Evolutionary conservation across 1,140 invertebrate species (phyloP).

Genomic region (Sinonovacula constricta): DNA sequence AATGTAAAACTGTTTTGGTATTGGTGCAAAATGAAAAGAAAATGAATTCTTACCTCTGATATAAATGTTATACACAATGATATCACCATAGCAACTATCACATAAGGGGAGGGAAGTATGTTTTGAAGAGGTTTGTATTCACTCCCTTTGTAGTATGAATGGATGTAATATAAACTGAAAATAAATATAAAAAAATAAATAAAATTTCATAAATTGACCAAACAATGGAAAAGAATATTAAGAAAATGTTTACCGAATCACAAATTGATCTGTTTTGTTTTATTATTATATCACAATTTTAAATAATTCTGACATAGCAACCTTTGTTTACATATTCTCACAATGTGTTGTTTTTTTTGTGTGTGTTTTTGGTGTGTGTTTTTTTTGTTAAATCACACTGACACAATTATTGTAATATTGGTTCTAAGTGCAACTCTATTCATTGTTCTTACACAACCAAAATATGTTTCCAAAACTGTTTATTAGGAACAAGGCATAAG

Average conservation of each 20-base stretch:
- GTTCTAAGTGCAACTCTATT: not conserved
- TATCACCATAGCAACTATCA: conserved; percentile 50
- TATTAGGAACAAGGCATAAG: not conserved
- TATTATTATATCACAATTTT: not conserved
- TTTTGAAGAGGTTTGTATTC: conserved; percentile 57
- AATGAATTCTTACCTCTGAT: conserved; percentile 67
- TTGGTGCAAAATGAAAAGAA: not conserved
- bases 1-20: no score
- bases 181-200: conserved; percentile 28
- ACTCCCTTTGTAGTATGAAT: conserved; percentile 59
- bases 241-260: not conserved
- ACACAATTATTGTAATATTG: not conserved
- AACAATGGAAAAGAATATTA: not conserved
- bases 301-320: not conserved
- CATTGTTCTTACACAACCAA: not conserved
- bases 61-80: conserved; percentile 66
- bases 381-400: not conserved
- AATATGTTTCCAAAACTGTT: not conserved
- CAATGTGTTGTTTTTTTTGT: not conserved
- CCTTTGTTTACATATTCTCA: not conserved
- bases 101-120: conserved; percentile 56
- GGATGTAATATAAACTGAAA: conserved; percentile 71
- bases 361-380: not conserved
- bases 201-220: no score
- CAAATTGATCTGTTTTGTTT: not conserved